Evolutionary conservation across 2,888 invertebrate genomes (phyloP), one percentile per base, ranked within the genome.

Genomic region (Petrolisthes cinctipes): DNA sequence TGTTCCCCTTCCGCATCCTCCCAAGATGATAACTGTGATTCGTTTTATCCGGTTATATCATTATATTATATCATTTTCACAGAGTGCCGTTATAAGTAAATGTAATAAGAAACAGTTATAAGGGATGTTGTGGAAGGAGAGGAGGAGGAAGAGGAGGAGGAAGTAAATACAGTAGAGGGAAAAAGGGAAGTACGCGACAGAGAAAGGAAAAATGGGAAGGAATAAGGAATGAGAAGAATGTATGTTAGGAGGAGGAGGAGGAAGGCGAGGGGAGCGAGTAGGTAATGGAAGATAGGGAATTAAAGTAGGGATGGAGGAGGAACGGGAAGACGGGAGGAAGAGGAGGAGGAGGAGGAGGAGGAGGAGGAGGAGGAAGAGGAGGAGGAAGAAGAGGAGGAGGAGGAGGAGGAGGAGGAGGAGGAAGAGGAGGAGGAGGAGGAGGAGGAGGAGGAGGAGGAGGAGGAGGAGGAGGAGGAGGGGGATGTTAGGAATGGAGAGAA

Each of bases 391-490:
- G 54, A 37, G n/a, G 37, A 23, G 23, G 78, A 78, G 78, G 37
- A 51, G 51, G 78, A 53, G 78, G 51, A 51, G 37, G 78, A 78
- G 78, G 37, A 51, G 51, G 53, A 53, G 78, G 51, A 51, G 37
- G 78, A 78, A 53, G 37, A 51, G 51, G 78, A 53, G 78, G 7
- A 51, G 37, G 78, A 78, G 78, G 57, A 54, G 37, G 66, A 23
- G 66, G 23, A 54, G 14, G 23, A 66, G 53, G 23, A 37, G 7
- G 81, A 81, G 66, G 37, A 37, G 9, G 66, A 81, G 81, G 14
- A 37, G 37, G 66, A 81, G 66, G 23, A 37, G 37, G 66, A 37
- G 81, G 61, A 66, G 6, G 23, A 37, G 81, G 23, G 6, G 61
- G 81, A 81, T 5, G 14, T 6, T 6, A 7, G 54, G 56, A 54